A percentile compares a stretch with the other conserved stretches of the same genome.
Evolutionary conservation across 2,113 vertebrate genomes (phyloP).

Genomic region (Tapirus terrestris): DNA sequence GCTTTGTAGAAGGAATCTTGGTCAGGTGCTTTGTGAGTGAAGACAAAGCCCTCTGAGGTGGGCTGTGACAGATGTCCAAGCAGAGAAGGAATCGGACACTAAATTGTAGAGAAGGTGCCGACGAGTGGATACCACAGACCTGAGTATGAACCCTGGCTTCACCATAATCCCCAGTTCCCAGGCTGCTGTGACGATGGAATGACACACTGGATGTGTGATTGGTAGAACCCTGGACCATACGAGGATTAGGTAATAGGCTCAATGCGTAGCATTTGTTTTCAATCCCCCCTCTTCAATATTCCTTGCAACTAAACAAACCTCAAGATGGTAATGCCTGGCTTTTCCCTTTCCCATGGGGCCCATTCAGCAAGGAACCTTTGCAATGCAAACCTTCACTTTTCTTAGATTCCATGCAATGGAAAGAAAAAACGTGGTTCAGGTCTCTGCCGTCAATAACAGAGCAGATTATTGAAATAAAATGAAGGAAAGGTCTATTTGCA

Average conservation of each 20-base stretch:
- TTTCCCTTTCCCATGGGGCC: neutral
- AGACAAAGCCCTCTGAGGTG: neutral
- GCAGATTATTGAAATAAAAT: constrained; percentile 65
- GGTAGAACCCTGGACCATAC: rapidly evolving
- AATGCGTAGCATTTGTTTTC: neutral
- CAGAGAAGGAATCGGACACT: rapidly evolving
- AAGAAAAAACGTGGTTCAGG: constrained; percentile 35
- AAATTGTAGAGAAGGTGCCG: rapidly evolving
- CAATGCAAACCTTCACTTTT: neutral
- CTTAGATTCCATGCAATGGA: neutral
- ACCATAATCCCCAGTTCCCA: rapidly evolving
- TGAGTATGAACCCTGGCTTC: neutral
- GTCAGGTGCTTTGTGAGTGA: neutral
- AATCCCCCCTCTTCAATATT: neutral
- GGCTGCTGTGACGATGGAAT: rapidly evolving
- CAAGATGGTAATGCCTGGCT: neutral
- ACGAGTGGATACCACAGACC: rapidly evolving
- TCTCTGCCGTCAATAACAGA: constrained; percentile 70
- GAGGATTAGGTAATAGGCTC: neutral
- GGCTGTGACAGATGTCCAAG: too few species aligned
- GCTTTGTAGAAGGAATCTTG: neutral
- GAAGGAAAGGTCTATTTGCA: constrained; percentile 61
- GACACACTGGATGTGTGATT: rapidly evolving
- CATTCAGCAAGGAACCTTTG: neutral
- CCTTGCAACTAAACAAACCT: neutral